These are phyloP conservation scores for Phrynosoma blainvillii DNA, from an alignment of 2,113 vertebrate genomes.

Conservation along the genomic window DNA sequence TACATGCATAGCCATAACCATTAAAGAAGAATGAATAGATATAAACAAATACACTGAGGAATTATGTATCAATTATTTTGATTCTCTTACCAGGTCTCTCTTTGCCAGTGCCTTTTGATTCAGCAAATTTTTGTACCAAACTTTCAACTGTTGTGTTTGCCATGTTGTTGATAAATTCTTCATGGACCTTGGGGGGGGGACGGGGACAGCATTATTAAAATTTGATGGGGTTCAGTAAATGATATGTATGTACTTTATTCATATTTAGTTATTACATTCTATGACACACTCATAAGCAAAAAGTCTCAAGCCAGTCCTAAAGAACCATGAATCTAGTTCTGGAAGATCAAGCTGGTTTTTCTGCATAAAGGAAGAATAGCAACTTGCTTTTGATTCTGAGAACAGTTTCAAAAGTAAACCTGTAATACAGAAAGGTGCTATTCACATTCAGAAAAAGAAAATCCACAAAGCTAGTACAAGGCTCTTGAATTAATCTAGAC, in stretches of 20 bases:
- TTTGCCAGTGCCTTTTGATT: slow-evolving; percentile 95
- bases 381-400: no score
- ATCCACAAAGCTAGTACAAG: no score
- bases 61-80: slow-evolving; percentile 5
- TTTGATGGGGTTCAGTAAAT: not conserved
- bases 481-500: no score
- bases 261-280: not conserved
- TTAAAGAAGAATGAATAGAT: not conserved
- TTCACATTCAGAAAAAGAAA: no score
- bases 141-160: slow-evolving; percentile 93
- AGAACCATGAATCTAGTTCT: not conserved
- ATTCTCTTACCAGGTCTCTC: slow-evolving; percentile 91
- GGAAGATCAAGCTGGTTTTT: not conserved
- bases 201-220: not conserved
- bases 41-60: not conserved
- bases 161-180: slow-evolving; percentile 95
- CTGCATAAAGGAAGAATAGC: no score
- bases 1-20: not conserved
- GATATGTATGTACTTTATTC: not conserved
- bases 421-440: no score
- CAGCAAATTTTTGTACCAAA: slow-evolving; percentile 93
- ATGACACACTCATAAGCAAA: not conserved
- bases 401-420: no score
- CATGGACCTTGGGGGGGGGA: slow-evolving; percentile 82
- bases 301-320: not conserved